Evolutionary conservation across 2,888 invertebrate species (phyloP), one percentile per base, ranked within the genome.

Genomic region (Hydropsyche betteni): DNA sequence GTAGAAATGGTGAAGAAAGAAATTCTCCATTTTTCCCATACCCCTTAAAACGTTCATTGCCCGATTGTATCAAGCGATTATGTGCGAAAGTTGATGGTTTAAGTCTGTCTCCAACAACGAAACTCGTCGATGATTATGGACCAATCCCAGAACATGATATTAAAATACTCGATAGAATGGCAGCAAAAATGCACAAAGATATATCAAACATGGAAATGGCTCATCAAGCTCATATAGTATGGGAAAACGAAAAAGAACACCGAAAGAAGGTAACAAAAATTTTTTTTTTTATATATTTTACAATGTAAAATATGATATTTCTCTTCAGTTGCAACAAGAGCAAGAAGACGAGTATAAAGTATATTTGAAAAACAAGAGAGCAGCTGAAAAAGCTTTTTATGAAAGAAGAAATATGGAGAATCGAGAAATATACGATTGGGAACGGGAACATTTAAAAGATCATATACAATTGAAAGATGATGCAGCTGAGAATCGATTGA

Each of bases 121-220:
- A n/a, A 8, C 5, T 34, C 7, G 5, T 36, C 10, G 64, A 34
- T 36, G 36, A 8, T 8, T 34, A 36, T n/a, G 36, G 36, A 10
- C 34, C 12, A 10, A 85, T 88, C 14, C 87, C 89, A 0, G 87
- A 88, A 80, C 83, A 85, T 34, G 89, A 89, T 77, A 86, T 87
- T 83, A 83, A 85, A 7, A 84, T 89, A 36, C 82, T 89, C 51
- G 85, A 86, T 0, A 86, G 85, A 0, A 82, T 89, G 80, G 87
- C 87, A 0, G 81, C 84, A 76, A 88, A 88, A 81, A 84, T 87
- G 79, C 85, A 86, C 53, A 84, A 87, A 64, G 84, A 86, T 34
- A 81, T 81, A 7, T 85, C 85, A 74, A 82, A 86, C 51, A 84
- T 86, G 71, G 83, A 83, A 68, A 84, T 88, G n/a, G 87, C 88